Evolutionary conservation across 2,797 vertebrate genomes (phyloP).

Genomic region (Halcyon smyrnensis): DNA sequence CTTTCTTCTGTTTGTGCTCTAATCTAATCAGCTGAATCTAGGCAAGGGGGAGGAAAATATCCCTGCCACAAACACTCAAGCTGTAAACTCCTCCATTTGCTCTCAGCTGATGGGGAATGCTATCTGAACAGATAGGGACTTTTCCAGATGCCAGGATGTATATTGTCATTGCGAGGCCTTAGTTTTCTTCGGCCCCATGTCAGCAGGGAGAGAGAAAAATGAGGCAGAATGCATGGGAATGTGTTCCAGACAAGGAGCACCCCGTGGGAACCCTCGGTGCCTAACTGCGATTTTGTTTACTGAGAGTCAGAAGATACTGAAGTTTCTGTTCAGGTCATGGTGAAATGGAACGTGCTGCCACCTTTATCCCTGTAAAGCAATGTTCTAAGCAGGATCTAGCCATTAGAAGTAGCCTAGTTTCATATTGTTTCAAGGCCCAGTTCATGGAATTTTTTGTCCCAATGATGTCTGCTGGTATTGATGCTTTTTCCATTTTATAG

Average conservation of each 20-base stretch:
- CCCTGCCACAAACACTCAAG: conserved; percentile 31
- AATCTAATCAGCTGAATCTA: conserved; percentile 16
- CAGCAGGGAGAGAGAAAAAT: accelerated
- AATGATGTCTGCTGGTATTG: neutral
- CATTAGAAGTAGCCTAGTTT: neutral
- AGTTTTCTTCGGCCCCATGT: neutral
- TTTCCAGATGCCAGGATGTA: neutral
- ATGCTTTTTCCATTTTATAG: neutral
- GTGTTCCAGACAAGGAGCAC: neutral
- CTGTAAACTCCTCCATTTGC: neutral
- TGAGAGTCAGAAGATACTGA: neutral
- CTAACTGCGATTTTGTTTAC: neutral
- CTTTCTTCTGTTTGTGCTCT: conserved; percentile 39
- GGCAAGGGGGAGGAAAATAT: neutral
- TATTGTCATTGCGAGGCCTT: neutral
- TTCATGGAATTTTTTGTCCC: neutral
- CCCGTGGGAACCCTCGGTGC: accelerated
- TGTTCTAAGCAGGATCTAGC: neutral
- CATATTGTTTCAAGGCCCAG: neutral
- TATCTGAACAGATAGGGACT: neutral
- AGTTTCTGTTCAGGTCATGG: neutral
- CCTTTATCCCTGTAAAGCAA: neutral
- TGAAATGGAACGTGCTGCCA: neutral
- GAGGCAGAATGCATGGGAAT: neutral
- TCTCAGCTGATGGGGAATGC: neutral